A percentile compares a stretch with the other conserved stretches of the same genome.
Conservation (phyloP, 2,113 vertebrate species). For the Ancistrus triradiatus region DNA sequence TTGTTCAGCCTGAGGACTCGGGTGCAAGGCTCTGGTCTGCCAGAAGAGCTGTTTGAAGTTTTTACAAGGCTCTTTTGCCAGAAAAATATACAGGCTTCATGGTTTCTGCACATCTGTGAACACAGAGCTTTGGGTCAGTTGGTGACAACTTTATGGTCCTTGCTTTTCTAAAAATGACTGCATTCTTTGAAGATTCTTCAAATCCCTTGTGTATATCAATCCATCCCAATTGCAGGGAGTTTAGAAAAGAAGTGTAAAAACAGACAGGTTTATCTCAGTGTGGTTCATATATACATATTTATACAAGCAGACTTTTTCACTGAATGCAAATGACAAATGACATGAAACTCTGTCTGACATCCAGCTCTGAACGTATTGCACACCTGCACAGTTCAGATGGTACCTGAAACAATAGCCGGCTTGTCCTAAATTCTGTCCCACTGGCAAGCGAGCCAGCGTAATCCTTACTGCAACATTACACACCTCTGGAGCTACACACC, state of each 20-base stretch:
- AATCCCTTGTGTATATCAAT: slow-evolving; percentile 4
- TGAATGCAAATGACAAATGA: slow-evolving; percentile 20
- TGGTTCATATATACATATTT: not conserved
- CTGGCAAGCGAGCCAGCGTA: slow-evolving; percentile 52
- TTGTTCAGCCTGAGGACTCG: slow-evolving; percentile 37
- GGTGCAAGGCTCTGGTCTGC: slow-evolving; percentile 43
- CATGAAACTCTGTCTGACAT: slow-evolving; percentile 37
- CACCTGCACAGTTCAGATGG: slow-evolving; percentile 21
- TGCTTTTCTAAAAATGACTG: not conserved
- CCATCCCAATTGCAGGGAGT: too few species aligned
- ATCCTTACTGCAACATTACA: slow-evolving; percentile 6
- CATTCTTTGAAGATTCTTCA: slow-evolving; percentile 5
- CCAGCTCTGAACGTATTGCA: slow-evolving; percentile 45
- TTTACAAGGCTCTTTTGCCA: slow-evolving; percentile 30
- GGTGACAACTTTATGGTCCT: slow-evolving; percentile 20
- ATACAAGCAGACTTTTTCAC: not conserved
- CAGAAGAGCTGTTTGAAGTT: slow-evolving; percentile 32
- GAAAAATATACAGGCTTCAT: slow-evolving; percentile 38
- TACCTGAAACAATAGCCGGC: slow-evolving; percentile 52
- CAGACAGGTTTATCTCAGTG: not conserved
- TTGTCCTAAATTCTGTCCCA: slow-evolving; percentile 56
- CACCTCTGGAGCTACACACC: slow-evolving; percentile 42
- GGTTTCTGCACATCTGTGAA: slow-evolving; percentile 32
- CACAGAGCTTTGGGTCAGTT: slow-evolving; percentile 5
- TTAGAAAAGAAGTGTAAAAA: not conserved